A percentile compares a stretch with the other conserved stretches of the same genome.
These are phyloP conservation scores for Crocodylus rhombifer DNA, from an alignment of 2,797 vertebrate genomes.

Conservation along the genomic window DNA sequence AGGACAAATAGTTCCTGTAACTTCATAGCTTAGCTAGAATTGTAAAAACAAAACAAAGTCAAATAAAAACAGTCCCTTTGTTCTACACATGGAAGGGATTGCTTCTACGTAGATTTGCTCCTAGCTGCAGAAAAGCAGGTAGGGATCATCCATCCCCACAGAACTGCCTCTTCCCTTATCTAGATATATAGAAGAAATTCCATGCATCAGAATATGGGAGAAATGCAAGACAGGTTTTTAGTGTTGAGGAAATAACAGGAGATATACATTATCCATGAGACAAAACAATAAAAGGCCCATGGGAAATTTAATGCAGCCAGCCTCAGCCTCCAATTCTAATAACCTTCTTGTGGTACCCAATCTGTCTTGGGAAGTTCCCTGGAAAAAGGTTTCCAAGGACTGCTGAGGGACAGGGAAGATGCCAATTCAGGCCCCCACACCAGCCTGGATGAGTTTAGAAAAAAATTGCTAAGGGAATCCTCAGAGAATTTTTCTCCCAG, in stretches of 20 bases:
- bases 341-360: rapidly evolving
- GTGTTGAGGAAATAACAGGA: background rate
- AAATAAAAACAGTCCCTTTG: background rate
- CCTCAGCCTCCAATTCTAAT: background rate
- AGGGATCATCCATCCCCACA: background rate
- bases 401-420: background rate
- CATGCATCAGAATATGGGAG: background rate
- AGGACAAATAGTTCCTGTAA: background rate
- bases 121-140: background rate
- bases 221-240: background rate
- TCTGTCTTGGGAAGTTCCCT: rapidly evolving
- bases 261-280: background rate
- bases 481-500: background rate
- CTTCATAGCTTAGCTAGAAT: background rate
- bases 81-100: background rate
- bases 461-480: background rate
- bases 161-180: background rate
- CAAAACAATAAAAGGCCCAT: background rate
- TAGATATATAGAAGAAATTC: background rate
- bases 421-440: too few relatives aligned
- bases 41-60: background rate
- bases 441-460: background rate
- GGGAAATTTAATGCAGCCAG: background rate
- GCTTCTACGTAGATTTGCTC: background rate
- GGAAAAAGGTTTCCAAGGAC: background rate